Conservation (phyloP, 2,113 vertebrate species). For the Oenanthe melanoleuca region DNA sequence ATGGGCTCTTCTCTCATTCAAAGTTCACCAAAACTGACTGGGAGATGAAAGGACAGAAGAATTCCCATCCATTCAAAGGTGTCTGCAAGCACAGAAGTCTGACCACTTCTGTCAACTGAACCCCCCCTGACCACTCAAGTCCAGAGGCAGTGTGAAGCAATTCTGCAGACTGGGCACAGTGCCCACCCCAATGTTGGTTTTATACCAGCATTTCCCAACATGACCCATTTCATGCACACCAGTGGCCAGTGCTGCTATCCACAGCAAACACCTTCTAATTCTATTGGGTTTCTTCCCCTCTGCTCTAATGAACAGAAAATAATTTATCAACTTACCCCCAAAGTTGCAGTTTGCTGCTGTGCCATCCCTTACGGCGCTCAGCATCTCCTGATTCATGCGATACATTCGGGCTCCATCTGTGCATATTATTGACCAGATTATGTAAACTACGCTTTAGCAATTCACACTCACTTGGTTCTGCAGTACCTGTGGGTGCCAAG, state of each 20-base stretch:
- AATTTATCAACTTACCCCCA: background rate
- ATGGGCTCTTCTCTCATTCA: background rate
- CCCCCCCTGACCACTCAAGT: accelerated
- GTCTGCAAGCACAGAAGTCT: background rate
- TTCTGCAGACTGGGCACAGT: background rate
- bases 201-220: background rate
- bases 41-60: background rate
- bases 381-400: background rate
- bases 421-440: conserved; percentile 53
- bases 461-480: conserved; percentile 44
- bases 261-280: background rate
- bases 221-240: accelerated
- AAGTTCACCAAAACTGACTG: background rate
- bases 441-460: conserved; percentile 52
- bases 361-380: conserved; percentile 2
- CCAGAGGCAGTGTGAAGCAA: background rate
- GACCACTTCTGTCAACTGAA: background rate
- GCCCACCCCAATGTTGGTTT: background rate
- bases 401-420: conserved; percentile 57
- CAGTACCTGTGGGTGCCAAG: conserved; percentile 57
- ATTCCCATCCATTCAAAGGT: background rate
- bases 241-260: background rate
- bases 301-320: background rate
- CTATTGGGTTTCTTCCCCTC: background rate
- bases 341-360: background rate